These are phyloP conservation scores for Molorchus minor DNA, from an alignment of 2,888 invertebrate species.

Conservation along the genomic window DNA sequence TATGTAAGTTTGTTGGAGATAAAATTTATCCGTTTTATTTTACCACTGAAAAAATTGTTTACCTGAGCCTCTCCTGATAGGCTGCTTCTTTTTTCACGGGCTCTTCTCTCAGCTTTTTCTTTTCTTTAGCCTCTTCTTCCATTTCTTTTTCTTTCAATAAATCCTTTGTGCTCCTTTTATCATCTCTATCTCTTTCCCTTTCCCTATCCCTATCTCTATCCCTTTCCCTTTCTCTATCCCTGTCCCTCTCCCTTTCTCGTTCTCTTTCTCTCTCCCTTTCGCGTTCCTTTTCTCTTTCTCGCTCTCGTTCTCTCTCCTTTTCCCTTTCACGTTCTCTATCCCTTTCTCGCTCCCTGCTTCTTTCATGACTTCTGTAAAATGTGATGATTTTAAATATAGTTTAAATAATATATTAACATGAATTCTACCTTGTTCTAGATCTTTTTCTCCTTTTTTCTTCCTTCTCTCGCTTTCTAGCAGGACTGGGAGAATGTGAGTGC, in stretches of 20 bases:
- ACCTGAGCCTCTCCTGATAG: conserved; percentile 84
- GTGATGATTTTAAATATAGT: neutral
- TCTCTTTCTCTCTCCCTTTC: conserved; percentile 63
- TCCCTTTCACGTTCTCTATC: conserved; percentile 62
- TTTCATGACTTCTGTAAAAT: conserved; percentile 58
- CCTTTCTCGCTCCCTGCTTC: conserved; percentile 59
- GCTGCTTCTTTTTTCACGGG: conserved; percentile 94
- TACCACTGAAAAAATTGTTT: no score
- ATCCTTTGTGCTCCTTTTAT: conserved; percentile 68
- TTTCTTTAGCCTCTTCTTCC: conserved; percentile 92
- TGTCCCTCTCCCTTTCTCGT: conserved; percentile 62
- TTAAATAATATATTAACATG: neutral
- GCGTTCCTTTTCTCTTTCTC: conserved; percentile 62
- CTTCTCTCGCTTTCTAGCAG: conserved; percentile 56
- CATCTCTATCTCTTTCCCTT: conserved; percentile 71
- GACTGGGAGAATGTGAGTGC: conserved; percentile 58
- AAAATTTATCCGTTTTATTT: no score
- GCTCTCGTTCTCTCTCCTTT: conserved; percentile 61
- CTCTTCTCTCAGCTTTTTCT: conserved; percentile 88
- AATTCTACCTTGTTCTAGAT: conserved; percentile 64
- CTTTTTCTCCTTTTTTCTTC: conserved; percentile 59
- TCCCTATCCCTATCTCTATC: conserved; percentile 65
- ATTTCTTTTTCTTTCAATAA: conserved; percentile 81
- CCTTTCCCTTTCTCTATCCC: conserved; percentile 69
- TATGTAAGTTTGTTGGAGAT: no score